Evolutionary conservation across 37 sponge, comb jelly and placozoan genomes (phyloP).

Genomic region (Halichondria panicea): DNA sequence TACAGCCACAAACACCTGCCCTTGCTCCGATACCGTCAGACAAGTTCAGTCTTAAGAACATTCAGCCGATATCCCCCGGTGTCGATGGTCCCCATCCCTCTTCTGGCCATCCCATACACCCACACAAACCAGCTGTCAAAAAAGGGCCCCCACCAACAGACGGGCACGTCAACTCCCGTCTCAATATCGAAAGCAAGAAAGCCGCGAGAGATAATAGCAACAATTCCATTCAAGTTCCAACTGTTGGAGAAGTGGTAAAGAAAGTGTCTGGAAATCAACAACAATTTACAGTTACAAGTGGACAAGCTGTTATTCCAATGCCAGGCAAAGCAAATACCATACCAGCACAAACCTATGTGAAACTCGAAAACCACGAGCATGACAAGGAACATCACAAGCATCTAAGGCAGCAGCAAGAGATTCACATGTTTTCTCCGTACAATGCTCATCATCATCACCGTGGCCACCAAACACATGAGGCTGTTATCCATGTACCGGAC

Average conservation of each 20-base stretch:
- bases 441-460: too few species aligned
- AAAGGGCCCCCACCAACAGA: not conserved
- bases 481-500: too few species aligned
- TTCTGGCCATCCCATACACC: not conserved
- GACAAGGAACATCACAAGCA: too few species aligned
- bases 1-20: constrained; percentile 47
- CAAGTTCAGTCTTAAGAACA: constrained; percentile 39
- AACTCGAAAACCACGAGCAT: too few species aligned
- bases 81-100: not conserved
- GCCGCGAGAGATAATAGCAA: not conserved
- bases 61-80: constrained; percentile 70
- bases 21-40: constrained; percentile 14
- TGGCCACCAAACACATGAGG: too few species aligned
- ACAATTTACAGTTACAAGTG: too few species aligned
- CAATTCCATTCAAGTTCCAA: constrained; percentile 6
- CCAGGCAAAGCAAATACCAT: too few species aligned
- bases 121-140: constrained; percentile 13
- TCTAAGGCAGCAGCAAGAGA: too few species aligned
- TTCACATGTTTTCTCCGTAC: too few species aligned
- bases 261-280: too few species aligned
- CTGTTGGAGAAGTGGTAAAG: constrained; percentile 41
- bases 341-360: too few species aligned
- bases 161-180: not conserved
- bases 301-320: too few species aligned
- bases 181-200: not conserved